Base-by-base conservation (phyloP, 1,140 invertebrate genomes). In the Melanaphis sacchari region DNA sequence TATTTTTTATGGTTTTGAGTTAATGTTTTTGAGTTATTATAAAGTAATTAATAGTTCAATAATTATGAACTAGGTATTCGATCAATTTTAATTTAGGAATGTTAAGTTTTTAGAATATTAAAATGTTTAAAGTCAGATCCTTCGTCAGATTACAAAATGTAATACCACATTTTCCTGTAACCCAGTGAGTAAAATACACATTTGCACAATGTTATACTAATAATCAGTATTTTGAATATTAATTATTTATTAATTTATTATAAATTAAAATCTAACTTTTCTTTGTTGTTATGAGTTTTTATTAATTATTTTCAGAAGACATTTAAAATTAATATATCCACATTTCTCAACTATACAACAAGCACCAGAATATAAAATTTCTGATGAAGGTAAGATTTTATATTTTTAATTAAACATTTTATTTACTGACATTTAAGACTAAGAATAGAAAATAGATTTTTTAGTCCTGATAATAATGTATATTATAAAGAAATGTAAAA, bases 281-380 rank as follows among this genome's bases (percentile, higher is more conserved):
- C 46, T 88, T 21, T 88, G 49, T 49, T 88, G 1, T 36, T 88
- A 36, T 49, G 4, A 88, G 49, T 49, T 88, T 43, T 3, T 31
- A 7, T 15, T 88, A 46, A 66, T 66, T 41, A 90, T 40, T 90
- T 90, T 90, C 54, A 90, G 89, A 43, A 59, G 52, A 3, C 52
- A 66, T 66, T 31, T 66, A 41, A 40, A 31, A 90, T 66, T 90
- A 24, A 66, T 21, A 90, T 31, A n/a, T 24, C 54, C n/a, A 26
- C 90, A 82, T 40, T 92, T 92, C 4, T 92, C 90, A 38, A 81
- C 59, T 49, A 15, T 93, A 40, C 36, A 52, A 52, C 9, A 81
- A 85, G 7, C 40, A 49, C 49, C 91, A 24, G 89, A 90, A 43
- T 84, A 93, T 52, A 84, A 84, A 41, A 52, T 93, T 54, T 93